phyloP scores from a whole-genome alignment of 2,888 invertebrate genomes.

The Ormyrus thymus region DNA sequence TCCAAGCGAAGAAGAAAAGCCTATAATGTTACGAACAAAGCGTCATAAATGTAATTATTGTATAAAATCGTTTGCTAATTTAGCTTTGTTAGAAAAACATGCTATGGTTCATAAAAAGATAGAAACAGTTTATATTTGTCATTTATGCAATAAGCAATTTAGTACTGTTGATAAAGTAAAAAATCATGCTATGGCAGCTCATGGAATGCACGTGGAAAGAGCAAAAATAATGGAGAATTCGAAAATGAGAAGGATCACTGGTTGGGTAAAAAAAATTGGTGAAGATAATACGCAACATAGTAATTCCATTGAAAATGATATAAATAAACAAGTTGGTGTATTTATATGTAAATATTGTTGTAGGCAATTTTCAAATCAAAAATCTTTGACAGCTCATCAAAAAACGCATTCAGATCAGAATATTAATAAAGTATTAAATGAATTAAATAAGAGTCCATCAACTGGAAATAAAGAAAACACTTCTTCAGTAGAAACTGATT shows the following conservation, averaged over 20 bases:
- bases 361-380: slow-evolving; percentile 69
- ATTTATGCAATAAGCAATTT: slow-evolving; percentile 68
- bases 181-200: slow-evolving; percentile 58
- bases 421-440: slow-evolving; percentile 42
- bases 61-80: slow-evolving; percentile 65
- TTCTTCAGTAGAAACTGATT: not conserved
- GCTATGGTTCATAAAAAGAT: slow-evolving; percentile 60
- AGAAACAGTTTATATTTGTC: slow-evolving; percentile 65
- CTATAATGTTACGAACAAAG: slow-evolving; percentile 64
- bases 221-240: slow-evolving; percentile 49
- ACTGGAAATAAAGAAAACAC: not conserved
- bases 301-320: slow-evolving; percentile 16
- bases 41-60: slow-evolving; percentile 66
- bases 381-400: slow-evolving; percentile 67
- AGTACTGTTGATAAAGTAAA: slow-evolving; percentile 63
- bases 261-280: slow-evolving; percentile 49
- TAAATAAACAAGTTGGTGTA: slow-evolving; percentile 61
- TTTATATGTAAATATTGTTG: slow-evolving; percentile 67
- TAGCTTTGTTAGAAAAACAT: slow-evolving; percentile 64
- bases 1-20: slow-evolving; percentile 65
- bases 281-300: slow-evolving; percentile 48
- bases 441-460: slow-evolving; percentile 33
- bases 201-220: slow-evolving; percentile 45
- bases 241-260: slow-evolving; percentile 48
- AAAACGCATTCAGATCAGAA: slow-evolving; percentile 65